Conservation (phyloP, 2,888 invertebrate genomes). For the Catocala sponsa region DNA sequence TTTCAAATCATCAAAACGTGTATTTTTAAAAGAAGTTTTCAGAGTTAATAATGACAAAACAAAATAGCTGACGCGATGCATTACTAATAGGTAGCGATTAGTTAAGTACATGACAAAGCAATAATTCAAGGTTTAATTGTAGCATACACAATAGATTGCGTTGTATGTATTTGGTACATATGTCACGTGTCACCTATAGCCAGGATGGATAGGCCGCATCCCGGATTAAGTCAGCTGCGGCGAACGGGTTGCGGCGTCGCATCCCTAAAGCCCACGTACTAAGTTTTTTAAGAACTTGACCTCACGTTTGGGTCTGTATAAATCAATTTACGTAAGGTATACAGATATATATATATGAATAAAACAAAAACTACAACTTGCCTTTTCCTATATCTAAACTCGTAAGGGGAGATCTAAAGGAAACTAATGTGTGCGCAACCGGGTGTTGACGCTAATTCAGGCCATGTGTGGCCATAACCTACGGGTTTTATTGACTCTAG, state of each 20-base stretch:
- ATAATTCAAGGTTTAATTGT: conserved; percentile 43
- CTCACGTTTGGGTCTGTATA: conserved; percentile 45
- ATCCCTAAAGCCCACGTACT: conserved; percentile 39
- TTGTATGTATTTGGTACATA: conserved; percentile 40
- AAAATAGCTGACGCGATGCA: neutral
- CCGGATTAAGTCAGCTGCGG: conserved; percentile 44
- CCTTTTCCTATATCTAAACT: conserved; percentile 38
- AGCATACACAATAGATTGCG: conserved; percentile 30
- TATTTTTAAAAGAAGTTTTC: too few relatives aligned
- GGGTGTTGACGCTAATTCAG: conserved; percentile 21
- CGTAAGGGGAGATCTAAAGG: conserved; percentile 34
- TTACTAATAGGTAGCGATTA: neutral
- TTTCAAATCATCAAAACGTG: too few relatives aligned
- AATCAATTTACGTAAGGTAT: conserved; percentile 48
- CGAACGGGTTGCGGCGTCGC: conserved; percentile 28
- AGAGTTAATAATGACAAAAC: too few relatives aligned
- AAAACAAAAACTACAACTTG: conserved; percentile 43
- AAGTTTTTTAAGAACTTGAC: conserved; percentile 49
- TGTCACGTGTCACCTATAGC: conserved; percentile 36
- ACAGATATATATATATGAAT: conserved; percentile 27
- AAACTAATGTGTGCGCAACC: conserved; percentile 35
- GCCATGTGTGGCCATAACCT: conserved; percentile 10
- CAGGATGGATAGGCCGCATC: conserved; percentile 41
- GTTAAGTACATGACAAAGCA: conserved; percentile 6
- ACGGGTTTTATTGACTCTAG: neutral